Evolutionary conservation across 2,797 vertebrate species (phyloP), one percentile per base, ranked within the genome.

Genomic region (Botia kubotai): DNA sequence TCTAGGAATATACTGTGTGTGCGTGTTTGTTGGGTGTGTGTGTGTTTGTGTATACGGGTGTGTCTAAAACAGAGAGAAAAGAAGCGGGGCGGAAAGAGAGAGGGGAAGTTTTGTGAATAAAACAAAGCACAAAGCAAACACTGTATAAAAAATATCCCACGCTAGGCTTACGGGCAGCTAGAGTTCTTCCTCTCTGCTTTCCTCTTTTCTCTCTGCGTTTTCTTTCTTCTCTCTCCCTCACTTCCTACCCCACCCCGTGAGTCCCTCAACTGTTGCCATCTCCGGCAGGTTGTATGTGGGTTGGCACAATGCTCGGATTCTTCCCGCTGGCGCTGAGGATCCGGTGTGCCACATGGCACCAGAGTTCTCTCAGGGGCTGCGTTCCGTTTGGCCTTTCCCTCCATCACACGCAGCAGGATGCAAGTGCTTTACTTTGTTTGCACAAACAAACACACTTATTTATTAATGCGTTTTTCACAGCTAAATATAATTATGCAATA

Each of bases 271-370:
- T 90, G 85, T 89, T 90, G 80, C 85, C 76, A 84, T 91, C 86
- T 90, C 89, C 89, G 87, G 91, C 90, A 92, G 89, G 91, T 73
- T 87, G 89, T 92, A 66, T 82, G 87, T 87, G 89, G 89, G 89
- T 88, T 93, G 91, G 91, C 91, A 92, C 88, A 79, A 76, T 74
- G 88, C 86, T 65, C 83, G 75, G 86, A 87, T 88, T 89, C 88
- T 88, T 82, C 86, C 79, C 72, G 72, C 68, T 84, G 83, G 86
- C 82, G 5, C 19, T 67, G 67, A 75, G 75, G 75, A 83, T 85
- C 81, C 53, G 72, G 77, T 75, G 84, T 86, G 85, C 86, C 86
- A 87, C 88, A 88, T 87, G 75, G 86, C 77, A 88, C 88, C 88
- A 88, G 87, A 91, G 87, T 67, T 89, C 83, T 89, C 67, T 86